A percentile compares a stretch with the other conserved stretches of the same genome.
These are phyloP conservation scores for Orchestia grillus DNA, from an alignment of 1,140 invertebrate genomes.

Conservation along the genomic window DNA sequence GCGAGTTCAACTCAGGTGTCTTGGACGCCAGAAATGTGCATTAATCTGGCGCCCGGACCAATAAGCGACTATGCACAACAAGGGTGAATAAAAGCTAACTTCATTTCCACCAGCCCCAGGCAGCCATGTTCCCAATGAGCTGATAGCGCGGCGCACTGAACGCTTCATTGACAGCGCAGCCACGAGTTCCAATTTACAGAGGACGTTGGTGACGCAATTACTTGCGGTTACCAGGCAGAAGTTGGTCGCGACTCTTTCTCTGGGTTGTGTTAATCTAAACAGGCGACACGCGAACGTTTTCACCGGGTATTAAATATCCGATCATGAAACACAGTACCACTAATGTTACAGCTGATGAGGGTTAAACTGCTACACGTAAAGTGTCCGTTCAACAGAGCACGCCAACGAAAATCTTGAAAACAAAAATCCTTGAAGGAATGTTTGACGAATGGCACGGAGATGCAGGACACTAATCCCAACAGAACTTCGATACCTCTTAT, in stretches of 20 bases:
- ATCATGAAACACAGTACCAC: neutral
- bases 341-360: neutral
- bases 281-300: neutral
- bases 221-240: neutral
- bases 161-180: neutral
- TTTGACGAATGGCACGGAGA: neutral
- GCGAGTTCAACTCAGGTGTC: neutral
- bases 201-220: neutral
- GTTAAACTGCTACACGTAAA: too few relatives aligned
- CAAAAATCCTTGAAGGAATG: neutral
- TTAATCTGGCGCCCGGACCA: neutral
- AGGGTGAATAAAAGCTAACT: neutral
- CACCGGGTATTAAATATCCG: neutral
- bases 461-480: neutral
- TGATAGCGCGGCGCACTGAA: neutral
- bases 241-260: neutral
- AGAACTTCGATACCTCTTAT: neutral
- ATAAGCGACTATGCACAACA: neutral
- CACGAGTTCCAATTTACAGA: neutral
- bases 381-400: neutral
- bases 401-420: neutral
- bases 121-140: neutral
- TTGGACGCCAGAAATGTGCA: neutral
- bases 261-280: neutral
- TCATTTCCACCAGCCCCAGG: neutral